Evolutionary conservation across 2,113 vertebrate genomes (phyloP), one percentile per base, ranked within the genome.

Genomic region (Sardina pilchardus): DNA sequence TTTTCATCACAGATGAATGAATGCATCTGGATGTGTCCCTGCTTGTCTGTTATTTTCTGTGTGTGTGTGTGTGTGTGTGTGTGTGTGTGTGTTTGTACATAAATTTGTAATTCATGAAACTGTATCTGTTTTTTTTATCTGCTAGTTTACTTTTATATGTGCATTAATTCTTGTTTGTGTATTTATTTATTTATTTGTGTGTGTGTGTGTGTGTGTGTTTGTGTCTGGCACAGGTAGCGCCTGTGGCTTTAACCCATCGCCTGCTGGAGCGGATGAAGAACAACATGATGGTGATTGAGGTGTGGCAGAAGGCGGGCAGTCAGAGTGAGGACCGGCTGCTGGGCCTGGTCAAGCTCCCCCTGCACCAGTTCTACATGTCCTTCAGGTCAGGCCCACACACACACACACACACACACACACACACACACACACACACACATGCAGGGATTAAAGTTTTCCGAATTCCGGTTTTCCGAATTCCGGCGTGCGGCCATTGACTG

Each of bases 291-390:
- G 91, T 99, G 71, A 96, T 99, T 36, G 98, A 99, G 92, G 96
- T 96, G 0, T 99, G 98, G 98, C 97, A 97, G 90, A 98, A 96
- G 90, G 89, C 90, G 7, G 93, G 92, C 86, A 91, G 86, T 84
- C 94, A 96, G 47, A 93, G 92, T 85, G 90, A 93, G 56, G 98
- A 99, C 90, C 93, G 85, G 39, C 95, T 99, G 24, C 93, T 99
- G 0, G 98, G 98, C 34, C 93, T 99, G 1, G 97, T 96, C 87
- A 99, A 99, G 87, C 94, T 99, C 84, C 97, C 98, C 81, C 95
- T 99, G 14, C 97, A 99, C 87, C 98, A 99, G 91, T 99, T 99
- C 92, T 99, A 98, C 92, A 91, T 99, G 95, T 99, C 98, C 0
- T 99, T 98, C 93, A 98, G 94, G 98, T 97, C 94, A 96, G 83